Percentiles rank a stretch among this genome's conserved stretches.
Evolutionary conservation across 2,888 invertebrate species (phyloP).

Genomic region (Gari tellinella): DNA sequence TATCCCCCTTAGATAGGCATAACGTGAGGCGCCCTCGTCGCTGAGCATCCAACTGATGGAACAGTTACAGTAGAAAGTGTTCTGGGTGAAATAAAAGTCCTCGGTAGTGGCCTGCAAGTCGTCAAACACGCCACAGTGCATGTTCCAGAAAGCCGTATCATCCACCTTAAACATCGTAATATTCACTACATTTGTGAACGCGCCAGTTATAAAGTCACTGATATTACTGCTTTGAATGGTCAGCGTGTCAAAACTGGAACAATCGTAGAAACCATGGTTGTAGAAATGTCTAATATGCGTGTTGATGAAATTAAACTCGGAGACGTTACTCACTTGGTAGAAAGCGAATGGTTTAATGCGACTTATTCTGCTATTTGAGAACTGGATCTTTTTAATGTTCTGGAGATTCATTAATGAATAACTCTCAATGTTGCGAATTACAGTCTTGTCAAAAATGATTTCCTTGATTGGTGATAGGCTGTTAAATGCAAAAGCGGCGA

Average conservation of each 20-base stretch:
- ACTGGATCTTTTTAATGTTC: conserved; percentile 22
- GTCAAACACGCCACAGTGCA: conserved; percentile 46
- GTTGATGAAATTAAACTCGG: conserved; percentile 19
- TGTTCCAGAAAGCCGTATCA: conserved; percentile 41
- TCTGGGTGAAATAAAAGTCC: conserved; percentile 11
- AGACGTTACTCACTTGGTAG: conserved; percentile 22
- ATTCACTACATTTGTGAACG: conserved; percentile 19
- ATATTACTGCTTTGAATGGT: conserved; percentile 28
- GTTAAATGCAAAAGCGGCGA: conserved; percentile 45
- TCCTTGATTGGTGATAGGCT: conserved; percentile 23
- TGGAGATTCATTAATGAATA: conserved; percentile 48
- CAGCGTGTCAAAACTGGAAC: conserved; percentile 23
- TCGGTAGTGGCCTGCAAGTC: neutral
- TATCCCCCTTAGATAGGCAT: neutral
- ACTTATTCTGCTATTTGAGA: conserved; percentile 40
- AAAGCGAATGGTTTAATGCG: conserved; percentile 48
- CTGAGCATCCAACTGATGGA: conserved; percentile 36
- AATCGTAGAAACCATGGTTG: conserved; percentile 35
- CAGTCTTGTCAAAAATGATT: conserved; percentile 40
- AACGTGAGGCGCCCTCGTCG: conserved; percentile 12
- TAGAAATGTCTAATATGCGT: conserved; percentile 46
- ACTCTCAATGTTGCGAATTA: conserved; percentile 46
- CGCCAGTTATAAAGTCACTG: conserved; percentile 42
- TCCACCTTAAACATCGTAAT: conserved; percentile 19
- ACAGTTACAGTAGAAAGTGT: conserved; percentile 57